Conservation (phyloP, 2,888 invertebrate species). For the Panorpa germanica region DNA sequence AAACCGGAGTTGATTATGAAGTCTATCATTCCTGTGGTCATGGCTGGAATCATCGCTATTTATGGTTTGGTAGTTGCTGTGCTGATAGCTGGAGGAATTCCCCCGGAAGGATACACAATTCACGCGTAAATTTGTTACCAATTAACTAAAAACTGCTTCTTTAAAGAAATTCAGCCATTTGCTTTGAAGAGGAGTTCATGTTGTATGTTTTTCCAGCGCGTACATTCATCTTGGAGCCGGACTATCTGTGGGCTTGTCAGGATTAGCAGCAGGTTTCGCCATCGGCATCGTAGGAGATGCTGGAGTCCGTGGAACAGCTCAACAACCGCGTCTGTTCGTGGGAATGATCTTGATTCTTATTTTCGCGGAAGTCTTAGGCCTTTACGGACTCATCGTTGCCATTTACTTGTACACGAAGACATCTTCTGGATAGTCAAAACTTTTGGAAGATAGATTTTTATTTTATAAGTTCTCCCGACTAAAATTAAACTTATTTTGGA, state of each 20-base stretch:
- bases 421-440: too few relatives aligned
- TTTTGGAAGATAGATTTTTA: too few relatives aligned
- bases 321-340: constrained; percentile 98
- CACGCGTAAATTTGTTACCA: too few relatives aligned
- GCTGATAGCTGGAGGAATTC: constrained; percentile 89
- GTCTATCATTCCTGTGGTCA: constrained; percentile 99
- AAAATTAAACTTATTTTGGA: too few relatives aligned
- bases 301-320: constrained; percentile 96
- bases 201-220: constrained; percentile 47
- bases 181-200: too few relatives aligned
- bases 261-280: constrained; percentile 96
- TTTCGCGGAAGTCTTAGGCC: constrained; percentile 99
- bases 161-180: too few relatives aligned
- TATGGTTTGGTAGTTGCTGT: constrained; percentile 99
- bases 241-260: constrained; percentile 91
- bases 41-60: constrained; percentile 99
- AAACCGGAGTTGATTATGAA: constrained; percentile 99
- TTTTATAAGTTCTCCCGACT: too few relatives aligned
- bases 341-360: constrained; percentile 99
- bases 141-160: too few relatives aligned
- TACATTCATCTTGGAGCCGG: constrained; percentile 97
- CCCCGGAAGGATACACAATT: too few relatives aligned
- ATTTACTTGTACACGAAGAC: constrained; percentile 97
- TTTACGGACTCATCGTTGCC: constrained; percentile 99
- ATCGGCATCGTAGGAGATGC: constrained; percentile 99